A percentile compares a stretch with the other conserved stretches of the same genome.
Conservation (phyloP, 2,888 invertebrate genomes). For the Toxonevra muliebris region DNA sequence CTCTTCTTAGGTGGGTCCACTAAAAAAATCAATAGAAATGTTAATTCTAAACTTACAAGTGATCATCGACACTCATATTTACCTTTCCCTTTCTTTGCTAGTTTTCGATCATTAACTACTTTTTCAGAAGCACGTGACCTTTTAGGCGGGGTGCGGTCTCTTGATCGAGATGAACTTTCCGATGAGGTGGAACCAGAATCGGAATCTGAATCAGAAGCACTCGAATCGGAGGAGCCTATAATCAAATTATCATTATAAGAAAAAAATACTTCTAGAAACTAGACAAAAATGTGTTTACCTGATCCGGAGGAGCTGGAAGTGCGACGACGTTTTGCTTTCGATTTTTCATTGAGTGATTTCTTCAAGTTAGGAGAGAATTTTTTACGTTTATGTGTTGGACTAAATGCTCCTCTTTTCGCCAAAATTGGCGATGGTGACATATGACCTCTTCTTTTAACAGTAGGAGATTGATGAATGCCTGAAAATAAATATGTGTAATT, state of each 20-base stretch:
- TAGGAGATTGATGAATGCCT: constrained; percentile 51
- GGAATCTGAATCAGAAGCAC: constrained; percentile 62
- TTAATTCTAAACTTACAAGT: neutral
- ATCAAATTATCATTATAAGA: constrained; percentile 15
- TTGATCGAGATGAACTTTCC: constrained; percentile 61
- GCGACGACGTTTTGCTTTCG: constrained; percentile 52
- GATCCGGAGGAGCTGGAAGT: constrained; percentile 63
- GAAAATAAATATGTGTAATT: constrained; percentile 10
- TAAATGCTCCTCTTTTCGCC: constrained; percentile 55
- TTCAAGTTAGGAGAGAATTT: constrained; percentile 54
- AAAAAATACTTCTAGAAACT: neutral
- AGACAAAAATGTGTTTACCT: constrained; percentile 45
- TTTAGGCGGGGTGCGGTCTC: constrained; percentile 54
- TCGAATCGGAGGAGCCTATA: constrained; percentile 58
- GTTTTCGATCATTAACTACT: constrained; percentile 56
- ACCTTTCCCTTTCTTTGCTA: constrained; percentile 59
- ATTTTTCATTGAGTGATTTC: constrained; percentile 47
- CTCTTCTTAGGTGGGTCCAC: constrained; percentile 62
- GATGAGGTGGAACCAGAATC: constrained; percentile 63
- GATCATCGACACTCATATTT: neutral
- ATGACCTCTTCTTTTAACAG: constrained; percentile 50
- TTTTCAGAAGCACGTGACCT: constrained; percentile 55
- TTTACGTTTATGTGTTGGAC: constrained; percentile 59
- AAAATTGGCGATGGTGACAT: constrained; percentile 52
- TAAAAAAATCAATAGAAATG: constrained; percentile 24